Evolutionary conservation across 2,888 invertebrate genomes (phyloP).

Genomic region (Cephus pygmeus): DNA sequence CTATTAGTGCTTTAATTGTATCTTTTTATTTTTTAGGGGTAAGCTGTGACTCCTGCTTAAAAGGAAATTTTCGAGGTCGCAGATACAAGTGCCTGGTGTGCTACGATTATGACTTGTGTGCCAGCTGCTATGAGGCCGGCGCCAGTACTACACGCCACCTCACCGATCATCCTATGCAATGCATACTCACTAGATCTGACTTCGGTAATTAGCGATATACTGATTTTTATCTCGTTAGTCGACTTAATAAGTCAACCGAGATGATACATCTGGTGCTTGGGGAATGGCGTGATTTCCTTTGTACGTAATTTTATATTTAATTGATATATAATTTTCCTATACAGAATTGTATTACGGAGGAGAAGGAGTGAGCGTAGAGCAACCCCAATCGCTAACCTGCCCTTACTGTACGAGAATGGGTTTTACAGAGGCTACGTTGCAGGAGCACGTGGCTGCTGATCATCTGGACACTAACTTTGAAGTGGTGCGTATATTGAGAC

Average conservation of each 20-base stretch:
- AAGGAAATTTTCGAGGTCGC: slow-evolving; percentile 96
- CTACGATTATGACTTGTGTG: slow-evolving; percentile 99
- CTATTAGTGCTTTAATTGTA: not conserved
- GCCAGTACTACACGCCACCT: slow-evolving; percentile 92
- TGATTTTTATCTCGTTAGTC: not conserved
- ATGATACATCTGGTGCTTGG: not conserved
- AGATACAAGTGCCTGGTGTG: slow-evolving; percentile 99
- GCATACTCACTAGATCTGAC: slow-evolving; percentile 96
- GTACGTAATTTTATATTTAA: not conserved
- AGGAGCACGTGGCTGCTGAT: slow-evolving; percentile 91
- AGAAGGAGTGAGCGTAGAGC: slow-evolving; percentile 89
- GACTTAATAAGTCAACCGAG: not conserved
- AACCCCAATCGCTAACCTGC: slow-evolving; percentile 96
- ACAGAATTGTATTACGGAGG: slow-evolving; percentile 95
- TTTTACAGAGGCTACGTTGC: slow-evolving; percentile 90
- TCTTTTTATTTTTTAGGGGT: slow-evolving; percentile 77
- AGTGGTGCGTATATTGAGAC: slow-evolving; percentile 73
- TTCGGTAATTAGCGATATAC: slow-evolving; percentile 75
- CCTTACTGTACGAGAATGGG: slow-evolving; percentile 98
- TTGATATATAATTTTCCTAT: slow-evolving; percentile 42
- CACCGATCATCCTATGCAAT: slow-evolving; percentile 98
- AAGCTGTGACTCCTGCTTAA: slow-evolving; percentile 99
- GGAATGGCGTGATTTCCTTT: not conserved
- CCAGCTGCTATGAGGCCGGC: slow-evolving; percentile 93
- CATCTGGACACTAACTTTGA: slow-evolving; percentile 92